Evolutionary conservation across 2,797 vertebrate genomes (phyloP), one percentile per base, ranked within the genome.

Genomic region (Lagodon rhomboides): DNA sequence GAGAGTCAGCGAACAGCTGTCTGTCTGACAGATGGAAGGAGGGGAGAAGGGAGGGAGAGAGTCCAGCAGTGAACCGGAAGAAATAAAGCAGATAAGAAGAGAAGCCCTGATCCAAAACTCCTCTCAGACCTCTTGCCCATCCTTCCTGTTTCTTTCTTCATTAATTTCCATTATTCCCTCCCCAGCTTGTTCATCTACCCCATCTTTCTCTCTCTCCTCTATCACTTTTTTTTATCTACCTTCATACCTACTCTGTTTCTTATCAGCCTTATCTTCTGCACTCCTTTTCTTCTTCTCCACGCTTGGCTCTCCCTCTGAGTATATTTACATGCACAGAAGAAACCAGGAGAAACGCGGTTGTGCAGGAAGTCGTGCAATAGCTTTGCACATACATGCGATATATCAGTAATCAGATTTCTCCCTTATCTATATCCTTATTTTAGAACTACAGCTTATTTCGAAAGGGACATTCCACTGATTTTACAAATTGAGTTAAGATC

Each of bases 1-100:
- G 75, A 4, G 72, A 78, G 83, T 68, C 68, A 43, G 88, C 83
- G 83, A 90, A 66, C 79, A 82, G 87, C 82, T 85, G 87, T 89
- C 80, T 77, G 85, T 79, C 72, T 87, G 88, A 92, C 77, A 76
- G 88, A 91, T 84, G 86, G 89, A 82, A n/a, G 62, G 65, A 82
- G 75, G 61, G 85, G 74, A 70, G 66, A n/a, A 64, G 38, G 60
- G 53, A 77, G 68, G 66, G 73, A 79, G 73, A 68, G 73, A 72
- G 82, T 85, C 84, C 68, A 22, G 73, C 71, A 79, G 77, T n/a
- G 67, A 77, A 77, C 90, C 79, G 34, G 84, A 84, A 85, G 87
- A 89, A 89, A 91, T 89, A 82, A 89, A 87, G 86, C 77, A 90
- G 92, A 92, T 92, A 91, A 91, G 74, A 70, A 43, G 76, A 85